These are phyloP conservation scores for Diploscapter pachys DNA, from an alignment of 1,140 invertebrate genomes.

Conservation along the genomic window DNA sequence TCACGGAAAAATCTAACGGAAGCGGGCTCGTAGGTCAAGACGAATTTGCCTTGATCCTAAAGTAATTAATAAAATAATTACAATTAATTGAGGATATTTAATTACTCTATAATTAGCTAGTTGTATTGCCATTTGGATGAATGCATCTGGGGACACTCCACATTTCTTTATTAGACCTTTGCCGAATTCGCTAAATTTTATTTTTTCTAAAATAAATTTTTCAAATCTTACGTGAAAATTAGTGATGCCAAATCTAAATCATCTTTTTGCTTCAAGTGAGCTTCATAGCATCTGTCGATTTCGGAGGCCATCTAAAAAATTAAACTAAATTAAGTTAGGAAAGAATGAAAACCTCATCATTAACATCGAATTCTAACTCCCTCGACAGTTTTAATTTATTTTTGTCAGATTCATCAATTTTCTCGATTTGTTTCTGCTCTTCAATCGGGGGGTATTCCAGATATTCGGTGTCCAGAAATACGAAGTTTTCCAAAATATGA, in stretches of 20 bases:
- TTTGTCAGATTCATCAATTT: conserved; percentile 9
- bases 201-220: no score
- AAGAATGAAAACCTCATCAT: conserved; percentile 25
- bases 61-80: conserved; percentile 1
- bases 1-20: conserved; percentile 92
- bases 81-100: neutral
- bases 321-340: neutral
- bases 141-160: conserved; percentile 62
- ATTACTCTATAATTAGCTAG: conserved; percentile 46
- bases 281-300: conserved; percentile 20
- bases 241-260: conserved; percentile 35
- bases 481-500: conserved; percentile 42
- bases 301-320: conserved; percentile 31
- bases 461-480: conserved; percentile 31
- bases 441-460: conserved; percentile 32
- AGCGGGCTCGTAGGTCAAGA: conserved; percentile 91
- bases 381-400: conserved; percentile 35
- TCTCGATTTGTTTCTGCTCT: conserved; percentile 28
- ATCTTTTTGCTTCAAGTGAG: conserved; percentile 13
- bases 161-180: conserved; percentile 60
- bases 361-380: conserved; percentile 32
- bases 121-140: conserved; percentile 62
- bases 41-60: conserved; percentile 76
- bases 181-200: conserved; percentile 26
- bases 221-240: conserved; percentile 11